A percentile compares a stretch with the other conserved stretches of the same genome.
These are phyloP conservation scores for Desmodus rotundus DNA, from an alignment of 2,113 vertebrate genomes.

Conservation along the genomic window DNA sequence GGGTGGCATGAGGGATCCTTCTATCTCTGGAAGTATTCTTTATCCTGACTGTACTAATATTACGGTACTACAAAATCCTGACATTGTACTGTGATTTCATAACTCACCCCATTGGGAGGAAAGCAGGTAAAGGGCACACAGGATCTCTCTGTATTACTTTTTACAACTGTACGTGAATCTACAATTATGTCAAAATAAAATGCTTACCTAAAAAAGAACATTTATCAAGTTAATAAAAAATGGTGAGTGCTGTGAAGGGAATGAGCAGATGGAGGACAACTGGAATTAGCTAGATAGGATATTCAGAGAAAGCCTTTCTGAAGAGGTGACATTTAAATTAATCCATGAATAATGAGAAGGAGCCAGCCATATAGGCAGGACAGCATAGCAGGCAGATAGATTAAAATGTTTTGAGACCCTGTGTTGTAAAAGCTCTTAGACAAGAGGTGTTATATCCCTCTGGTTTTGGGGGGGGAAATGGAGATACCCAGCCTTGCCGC, in stretches of 20 bases:
- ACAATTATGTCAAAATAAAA: not conserved
- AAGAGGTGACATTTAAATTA: not conserved
- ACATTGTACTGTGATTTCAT: not conserved
- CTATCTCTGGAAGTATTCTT: no score
- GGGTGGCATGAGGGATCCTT: not conserved
- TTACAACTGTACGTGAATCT: not conserved
- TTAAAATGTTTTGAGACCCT: fast-evolving
- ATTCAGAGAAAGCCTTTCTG: not conserved
- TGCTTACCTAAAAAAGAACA: not conserved
- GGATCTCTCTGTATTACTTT: not conserved
- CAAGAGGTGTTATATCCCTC: no score
- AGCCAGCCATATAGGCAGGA: not conserved
- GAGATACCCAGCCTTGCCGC: no score
- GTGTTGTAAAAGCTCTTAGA: not conserved
- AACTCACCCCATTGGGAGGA: not conserved
- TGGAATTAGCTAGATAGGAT: not conserved
- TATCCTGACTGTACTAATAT: not conserved
- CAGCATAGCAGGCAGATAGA: not conserved
- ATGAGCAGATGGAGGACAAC: not conserved
- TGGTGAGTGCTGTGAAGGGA: not conserved
- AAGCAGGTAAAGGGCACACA: not conserved
- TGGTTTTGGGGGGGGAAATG: not conserved
- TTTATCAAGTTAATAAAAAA: not conserved
- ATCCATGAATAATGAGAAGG: not conserved
- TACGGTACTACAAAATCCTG: not conserved